phyloP scores from a whole-genome alignment of 2,888 invertebrate genomes.

The Athalia circularis region DNA sequence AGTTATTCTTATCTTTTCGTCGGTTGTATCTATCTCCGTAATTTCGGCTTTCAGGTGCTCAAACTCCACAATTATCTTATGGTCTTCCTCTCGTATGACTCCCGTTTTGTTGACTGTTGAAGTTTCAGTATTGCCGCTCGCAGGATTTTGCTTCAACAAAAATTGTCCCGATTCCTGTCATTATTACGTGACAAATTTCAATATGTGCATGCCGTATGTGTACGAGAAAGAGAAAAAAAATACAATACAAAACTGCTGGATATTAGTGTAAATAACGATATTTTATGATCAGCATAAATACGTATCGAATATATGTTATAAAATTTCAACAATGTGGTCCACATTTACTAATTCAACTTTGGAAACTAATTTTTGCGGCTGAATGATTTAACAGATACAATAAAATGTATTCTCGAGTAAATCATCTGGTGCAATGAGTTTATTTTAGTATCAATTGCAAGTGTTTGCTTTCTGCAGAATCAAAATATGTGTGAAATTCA shows the following conservation, averaged over 20 bases:
- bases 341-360: neutral
- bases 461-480: neutral
- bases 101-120: constrained; percentile 26
- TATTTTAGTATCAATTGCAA: neutral
- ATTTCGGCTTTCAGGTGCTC: constrained; percentile 49
- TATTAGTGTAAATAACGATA: constrained; percentile 45
- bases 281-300: neutral
- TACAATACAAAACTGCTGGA: constrained; percentile 46
- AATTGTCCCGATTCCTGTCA: constrained; percentile 45
- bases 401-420: neutral
- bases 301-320: neutral
- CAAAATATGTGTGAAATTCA: constrained; percentile 5
- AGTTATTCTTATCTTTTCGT: constrained; percentile 51
- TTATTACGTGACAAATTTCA: constrained; percentile 45
- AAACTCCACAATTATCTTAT: constrained; percentile 51
- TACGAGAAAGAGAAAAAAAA: constrained; percentile 21
- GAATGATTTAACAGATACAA: neutral
- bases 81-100: constrained; percentile 41
- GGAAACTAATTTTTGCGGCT: neutral
- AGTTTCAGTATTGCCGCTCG: constrained; percentile 47
- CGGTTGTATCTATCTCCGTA: constrained; percentile 35
- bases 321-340: neutral
- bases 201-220: constrained; percentile 45
- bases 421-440: neutral
- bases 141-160: constrained; percentile 54